Evolutionary conservation across 53 echinoderm and acorn worm genomes (phyloP), one percentile per base, ranked within the genome.

Genomic region (Arbacia lixula): DNA sequence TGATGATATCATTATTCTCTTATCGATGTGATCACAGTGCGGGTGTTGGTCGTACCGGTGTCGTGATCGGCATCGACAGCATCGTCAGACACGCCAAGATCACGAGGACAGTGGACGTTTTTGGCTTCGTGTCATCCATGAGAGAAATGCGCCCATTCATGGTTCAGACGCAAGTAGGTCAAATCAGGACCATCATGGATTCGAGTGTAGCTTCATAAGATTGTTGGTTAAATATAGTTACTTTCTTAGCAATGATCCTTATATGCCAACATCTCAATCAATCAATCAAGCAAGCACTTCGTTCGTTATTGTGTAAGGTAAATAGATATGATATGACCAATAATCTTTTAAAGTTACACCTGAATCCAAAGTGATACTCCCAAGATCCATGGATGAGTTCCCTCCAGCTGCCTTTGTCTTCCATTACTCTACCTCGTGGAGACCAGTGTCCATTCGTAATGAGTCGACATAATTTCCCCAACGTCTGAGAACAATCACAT

Each of bases 11-110:
- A 53, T 53, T 20, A 20, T 53, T 53, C 20, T 53, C 16, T 53
- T 51, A 12, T 51, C 19, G 12, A 53, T 53, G 16, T 53, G 12
- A 12, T 12, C 53, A 0, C 67, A 94, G 94, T 88, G 94, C 91
- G 76, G 94, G 94, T 50, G 94, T 92, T 17, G 94, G 94, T 53
- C 71, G 94, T 46, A 94, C 91, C 25, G 94, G 94, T 57, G 84
- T 73, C 11, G 65, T 94, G 25, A 71, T 89, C 12, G 79, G 82
- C 25, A 91, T 91, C 0, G 84, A 89, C 57, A 85, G 83, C 11
- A 83, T 89, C 66, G 43, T 91, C 46, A 69, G 83, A 60, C 52
- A 76, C 35, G 87, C 89, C 46, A 80, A 61, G 5, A 82, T 42
- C 14, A 68, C 89, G 60, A 58, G 66, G 41, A 53, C 57, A 21